A percentile compares a stretch with the other conserved stretches of the same genome.
Evolutionary conservation across 2,888 invertebrate genomes (phyloP).

Genomic region (Chesias legatella): DNA sequence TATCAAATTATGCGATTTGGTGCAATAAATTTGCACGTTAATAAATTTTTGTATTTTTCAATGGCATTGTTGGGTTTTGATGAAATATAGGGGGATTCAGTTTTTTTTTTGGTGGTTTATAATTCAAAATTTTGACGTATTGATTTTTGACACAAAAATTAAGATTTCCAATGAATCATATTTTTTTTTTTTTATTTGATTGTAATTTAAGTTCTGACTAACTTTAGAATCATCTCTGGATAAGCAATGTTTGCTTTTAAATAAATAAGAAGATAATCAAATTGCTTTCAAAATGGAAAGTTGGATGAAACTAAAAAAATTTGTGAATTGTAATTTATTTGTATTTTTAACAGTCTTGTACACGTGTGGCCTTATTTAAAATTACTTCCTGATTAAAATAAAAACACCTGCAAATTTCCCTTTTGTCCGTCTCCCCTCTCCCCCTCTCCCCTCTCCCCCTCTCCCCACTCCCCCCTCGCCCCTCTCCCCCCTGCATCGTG

Average conservation of each 20-base stretch:
- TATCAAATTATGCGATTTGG: conserved; percentile 67
- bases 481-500: conserved; percentile 4
- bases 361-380: neutral
- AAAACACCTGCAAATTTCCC: conserved; percentile 17
- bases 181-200: no score
- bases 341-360: no score
- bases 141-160: neutral
- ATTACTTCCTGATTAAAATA: conserved; percentile 1
- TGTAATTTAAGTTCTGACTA: no score
- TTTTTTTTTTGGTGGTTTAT: conserved; percentile 2
- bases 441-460: neutral
- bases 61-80: conserved; percentile 25
- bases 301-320: no score
- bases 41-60: conserved; percentile 36
- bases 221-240: no score
- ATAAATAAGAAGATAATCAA: no score
- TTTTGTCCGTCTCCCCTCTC: conserved; percentile 7
- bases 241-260: no score
- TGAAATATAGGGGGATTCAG: conserved; percentile 22
- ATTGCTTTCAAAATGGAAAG: no score
- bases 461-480: neutral
- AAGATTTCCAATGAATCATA: no score
- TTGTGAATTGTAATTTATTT: no score
- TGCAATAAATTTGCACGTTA: conserved; percentile 44
- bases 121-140: neutral